A percentile compares a stretch with the other conserved stretches of the same genome.
phyloP scores from a whole-genome alignment of 2,797 vertebrate genomes.

The Ambastaia sidthimunki region DNA sequence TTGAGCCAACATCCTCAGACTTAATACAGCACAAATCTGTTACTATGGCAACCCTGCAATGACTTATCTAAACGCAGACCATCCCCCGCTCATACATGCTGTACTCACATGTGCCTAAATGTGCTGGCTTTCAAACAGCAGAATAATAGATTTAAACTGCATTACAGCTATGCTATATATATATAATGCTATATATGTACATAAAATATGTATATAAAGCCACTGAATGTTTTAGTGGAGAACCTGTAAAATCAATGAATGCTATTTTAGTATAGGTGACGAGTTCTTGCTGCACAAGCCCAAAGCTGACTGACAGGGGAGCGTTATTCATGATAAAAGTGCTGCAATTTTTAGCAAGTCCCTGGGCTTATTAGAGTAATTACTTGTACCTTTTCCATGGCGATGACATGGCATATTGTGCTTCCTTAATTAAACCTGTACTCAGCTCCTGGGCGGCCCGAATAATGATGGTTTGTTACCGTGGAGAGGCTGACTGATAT shows the following conservation, averaged over 20 bases:
- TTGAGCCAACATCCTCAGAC: constrained; percentile 21
- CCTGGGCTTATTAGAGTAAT: constrained; percentile 59
- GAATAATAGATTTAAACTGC: neutral
- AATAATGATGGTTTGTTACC: constrained; percentile 49
- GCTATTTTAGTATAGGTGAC: neutral
- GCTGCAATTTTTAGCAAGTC: constrained; percentile 55
- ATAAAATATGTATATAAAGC: no score
- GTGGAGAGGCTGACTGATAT: constrained; percentile 53
- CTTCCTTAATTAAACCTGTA: constrained; percentile 53
- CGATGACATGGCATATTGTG: constrained; percentile 29
- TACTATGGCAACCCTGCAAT: constrained; percentile 44
- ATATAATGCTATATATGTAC: no score
- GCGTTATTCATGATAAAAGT: constrained; percentile 41
- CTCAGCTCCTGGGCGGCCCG: constrained; percentile 35
- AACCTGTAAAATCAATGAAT: constrained; percentile 14
- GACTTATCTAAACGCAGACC: constrained; percentile 29
- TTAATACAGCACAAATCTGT: constrained; percentile 32
- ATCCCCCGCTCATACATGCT: neutral
- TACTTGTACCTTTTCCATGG: constrained; percentile 50
- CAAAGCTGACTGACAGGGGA: constrained; percentile 15
- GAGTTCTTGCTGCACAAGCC: constrained; percentile 17
- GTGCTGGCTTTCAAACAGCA: constrained; percentile 3
- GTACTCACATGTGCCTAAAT: constrained; percentile 19
- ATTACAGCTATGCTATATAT: neutral
- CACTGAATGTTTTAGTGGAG: constrained; percentile 16